Evolutionary conservation across 2,888 invertebrate genomes (phyloP).

Genomic region (Xanthorhoe designata): DNA sequence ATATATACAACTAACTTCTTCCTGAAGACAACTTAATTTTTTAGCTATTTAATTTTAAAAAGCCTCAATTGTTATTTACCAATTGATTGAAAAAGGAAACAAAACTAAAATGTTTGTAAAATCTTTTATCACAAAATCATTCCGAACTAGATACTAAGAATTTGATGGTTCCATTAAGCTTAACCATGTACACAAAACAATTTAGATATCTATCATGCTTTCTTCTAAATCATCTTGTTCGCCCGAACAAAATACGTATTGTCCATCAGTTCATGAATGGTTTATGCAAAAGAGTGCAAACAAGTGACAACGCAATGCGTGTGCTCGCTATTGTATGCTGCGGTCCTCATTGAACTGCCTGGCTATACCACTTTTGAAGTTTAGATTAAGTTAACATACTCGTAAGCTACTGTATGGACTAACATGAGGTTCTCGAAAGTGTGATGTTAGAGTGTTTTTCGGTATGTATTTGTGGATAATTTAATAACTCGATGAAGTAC

Average conservation of each 20-base stretch:
- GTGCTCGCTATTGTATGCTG: conserved; percentile 66
- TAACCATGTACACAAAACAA: neutral
- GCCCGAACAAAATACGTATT: conserved; percentile 58
- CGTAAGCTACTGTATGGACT: conserved; percentile 11
- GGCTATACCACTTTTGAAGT: conserved; percentile 48
- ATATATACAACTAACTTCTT: no score
- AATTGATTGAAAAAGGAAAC: no score
- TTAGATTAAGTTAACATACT: conserved; percentile 44
- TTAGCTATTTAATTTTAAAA: no score
- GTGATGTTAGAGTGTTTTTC: neutral
- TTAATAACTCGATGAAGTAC: no score
- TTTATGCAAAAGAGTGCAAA: conserved; percentile 69
- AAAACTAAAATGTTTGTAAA: no score
- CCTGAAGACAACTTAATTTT: no score
- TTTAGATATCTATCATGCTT: conserved; percentile 26
- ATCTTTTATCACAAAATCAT: neutral
- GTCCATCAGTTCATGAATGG: conserved; percentile 75
- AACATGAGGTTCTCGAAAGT: conserved; percentile 1
- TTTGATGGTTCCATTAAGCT: neutral
- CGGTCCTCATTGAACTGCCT: conserved; percentile 70
- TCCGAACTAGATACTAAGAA: no score
- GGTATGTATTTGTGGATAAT: no score
- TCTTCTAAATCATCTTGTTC: conserved; percentile 37
- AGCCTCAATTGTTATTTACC: no score
- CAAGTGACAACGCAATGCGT: conserved; percentile 79